Base-by-base conservation (phyloP, 2,888 invertebrate species). In the Torymus texanus region DNA sequence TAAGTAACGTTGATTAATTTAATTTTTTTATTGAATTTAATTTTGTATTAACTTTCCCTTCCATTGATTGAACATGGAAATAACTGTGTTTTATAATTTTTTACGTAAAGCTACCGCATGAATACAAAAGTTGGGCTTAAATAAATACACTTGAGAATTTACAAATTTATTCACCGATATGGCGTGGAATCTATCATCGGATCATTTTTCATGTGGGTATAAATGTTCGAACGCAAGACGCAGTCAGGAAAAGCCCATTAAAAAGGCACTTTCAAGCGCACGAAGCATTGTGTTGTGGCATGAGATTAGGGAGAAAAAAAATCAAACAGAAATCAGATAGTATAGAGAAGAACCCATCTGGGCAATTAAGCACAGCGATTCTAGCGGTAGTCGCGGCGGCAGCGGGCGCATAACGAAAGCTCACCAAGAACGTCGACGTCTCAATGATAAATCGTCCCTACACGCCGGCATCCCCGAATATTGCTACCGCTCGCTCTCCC, bases 361-460 rank as follows among this genome's bases (percentile, higher is more conserved):
- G 61, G 67, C 75, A 79, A 75, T 79, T 66, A 72, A 79, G 66
- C 51, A 66, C 16, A 29, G 12, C 13, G 29, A 58, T 13, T 18
- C 16, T 13, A 11, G 12, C 18, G 53, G 56, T 41, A 41, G 41
- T 41, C 41, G 41, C 41, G 41, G 41, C 8, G 41, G 41, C 8
- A 8, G 41, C 41, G 41, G 41, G 41, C 41, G 41, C 41, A 41
- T 41, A 41, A 41, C 68, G 55, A 68, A 16, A 65, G 50, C 65
- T 71, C 59, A n/a, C 59, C 61, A 62, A 41, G 41, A 29, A 41
- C 41, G 58, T 56, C 68, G 73, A 63, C 29, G 58, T 65, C 70
- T 59, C 74, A 58, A 67, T 71, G 62, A 79, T 75, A 79, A 79
- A 79, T 75, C 71, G 29, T 73, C 41, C 58, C 18, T 18, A 8